Conservation (phyloP, 2,113 vertebrate species). For the Hiodon alosoides region DNA sequence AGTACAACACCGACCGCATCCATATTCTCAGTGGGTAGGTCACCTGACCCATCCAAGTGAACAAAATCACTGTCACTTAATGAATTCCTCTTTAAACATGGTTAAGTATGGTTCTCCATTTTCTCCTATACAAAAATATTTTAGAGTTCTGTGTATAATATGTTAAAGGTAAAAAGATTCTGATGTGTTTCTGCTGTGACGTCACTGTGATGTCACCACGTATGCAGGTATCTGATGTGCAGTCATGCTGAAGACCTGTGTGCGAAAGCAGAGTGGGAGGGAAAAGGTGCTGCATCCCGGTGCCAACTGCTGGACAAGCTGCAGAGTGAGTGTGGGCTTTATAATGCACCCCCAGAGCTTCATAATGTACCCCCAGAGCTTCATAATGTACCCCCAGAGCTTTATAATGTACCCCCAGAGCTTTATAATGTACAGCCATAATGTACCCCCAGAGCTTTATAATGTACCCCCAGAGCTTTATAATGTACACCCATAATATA, state of each 20-base stretch:
- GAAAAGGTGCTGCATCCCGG: conserved; percentile 83
- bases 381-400: not conserved
- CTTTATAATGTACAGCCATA: too few species aligned
- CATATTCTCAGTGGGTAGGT: conserved; percentile 90
- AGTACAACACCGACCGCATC: conserved; percentile 93
- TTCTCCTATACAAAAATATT: too few species aligned
- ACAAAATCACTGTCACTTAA: not conserved
- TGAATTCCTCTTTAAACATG: not conserved
- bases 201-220: not conserved
- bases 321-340: conserved; percentile 76
- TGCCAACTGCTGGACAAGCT: conserved; percentile 93
- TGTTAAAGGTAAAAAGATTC: too few species aligned
- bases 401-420: not conserved
- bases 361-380: too few species aligned
- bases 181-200: not conserved
- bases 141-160: too few species aligned
- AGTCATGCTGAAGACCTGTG: conserved; percentile 90
- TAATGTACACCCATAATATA: not conserved
- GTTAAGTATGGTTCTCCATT: not conserved
- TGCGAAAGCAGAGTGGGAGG: conserved; percentile 95
- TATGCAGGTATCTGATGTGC: conserved; percentile 91
- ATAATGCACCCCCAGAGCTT: too few species aligned
- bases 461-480: not conserved
- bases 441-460: not conserved
- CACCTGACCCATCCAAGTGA: not conserved